Evolutionary conservation across 1,140 invertebrate species (phyloP), one percentile per base, ranked within the genome.

Genomic region (Bradynema listronoti): DNA sequence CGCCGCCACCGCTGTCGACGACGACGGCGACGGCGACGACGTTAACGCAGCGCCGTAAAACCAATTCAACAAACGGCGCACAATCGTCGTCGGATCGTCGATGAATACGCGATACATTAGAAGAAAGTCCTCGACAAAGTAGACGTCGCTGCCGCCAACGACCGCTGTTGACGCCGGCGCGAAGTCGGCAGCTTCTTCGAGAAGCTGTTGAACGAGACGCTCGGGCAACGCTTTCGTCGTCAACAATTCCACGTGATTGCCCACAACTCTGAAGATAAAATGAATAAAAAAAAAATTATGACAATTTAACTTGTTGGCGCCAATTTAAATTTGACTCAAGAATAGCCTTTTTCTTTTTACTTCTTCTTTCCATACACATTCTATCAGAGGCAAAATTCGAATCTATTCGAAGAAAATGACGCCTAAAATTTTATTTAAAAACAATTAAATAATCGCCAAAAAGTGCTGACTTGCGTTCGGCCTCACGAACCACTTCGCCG

Each of bases 101-200:
- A 96, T 88, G 78, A 98, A 98, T 4, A 90, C 94, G 66, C 94
- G 83, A 80, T 96, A 91, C 7, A 93, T 97, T n/a, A 98, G 83
- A 24, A 98, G 83, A 77, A 97, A 97, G 80, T 99, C 94, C 81
- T 98, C 92, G 16, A 97, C 88, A 81, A 95, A 98, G 7, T 89
- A 94, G 4, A 91, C 90, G 81, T 98, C 94, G 19, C 88, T 87
- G 22, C 4, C 27, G 22, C 19, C 32, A 43, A 34, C 33, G 29
- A 27, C 19, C 27, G 58, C 61, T 46, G 32, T 36, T 16, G 19
- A 45, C 11, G 7, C 34, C 16, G n/a, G 45, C 14, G 30, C 45
- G 33, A 88, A 88, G 56, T 78, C 74, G 34, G 79, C 77, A 80
- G 91, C 89, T 78, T 95, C 92, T 80, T 94, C 89, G 27, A 98